Conservation (phyloP, 2,797 vertebrate species). For the Cyprinodon diabolis region DNA sequence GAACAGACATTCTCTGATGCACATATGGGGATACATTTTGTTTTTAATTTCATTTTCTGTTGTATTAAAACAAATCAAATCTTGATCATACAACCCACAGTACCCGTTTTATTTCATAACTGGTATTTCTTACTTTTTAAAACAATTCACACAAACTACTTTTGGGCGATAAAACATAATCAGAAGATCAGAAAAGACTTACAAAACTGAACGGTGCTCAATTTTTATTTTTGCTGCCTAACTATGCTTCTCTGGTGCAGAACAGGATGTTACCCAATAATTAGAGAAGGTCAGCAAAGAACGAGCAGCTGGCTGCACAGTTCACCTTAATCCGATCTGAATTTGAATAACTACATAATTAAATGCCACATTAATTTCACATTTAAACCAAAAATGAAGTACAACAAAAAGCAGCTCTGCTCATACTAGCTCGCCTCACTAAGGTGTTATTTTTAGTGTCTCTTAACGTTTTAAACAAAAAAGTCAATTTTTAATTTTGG, state of each 20-base stretch:
- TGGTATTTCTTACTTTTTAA: neutral
- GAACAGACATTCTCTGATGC: too few relatives aligned
- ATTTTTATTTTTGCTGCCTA: neutral
- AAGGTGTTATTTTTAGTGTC: neutral
- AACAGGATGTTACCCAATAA: neutral
- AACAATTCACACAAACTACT: too few relatives aligned
- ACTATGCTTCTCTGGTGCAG: neutral
- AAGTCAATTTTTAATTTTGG: neutral
- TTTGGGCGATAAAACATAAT: neutral
- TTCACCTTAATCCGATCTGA: constrained; percentile 38
- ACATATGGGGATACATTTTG: too few relatives aligned
- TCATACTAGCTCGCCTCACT: neutral
- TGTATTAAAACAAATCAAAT: neutral
- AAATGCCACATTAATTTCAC: constrained; percentile 47
- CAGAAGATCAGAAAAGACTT: neutral
- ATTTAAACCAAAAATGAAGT: constrained; percentile 31
- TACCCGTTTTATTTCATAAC: neutral
- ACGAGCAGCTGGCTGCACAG: constrained; percentile 45
- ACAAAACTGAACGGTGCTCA: neutral
- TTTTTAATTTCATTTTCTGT: too few relatives aligned
- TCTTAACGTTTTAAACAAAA: neutral
- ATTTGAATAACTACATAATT: constrained; percentile 59
- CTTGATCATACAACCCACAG: neutral
- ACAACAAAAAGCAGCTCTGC: neutral
- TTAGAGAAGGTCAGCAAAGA: constrained; percentile 32